Evolutionary conservation across 2,888 invertebrate species (phyloP).

Genomic region (Leistus spinibarbis): DNA sequence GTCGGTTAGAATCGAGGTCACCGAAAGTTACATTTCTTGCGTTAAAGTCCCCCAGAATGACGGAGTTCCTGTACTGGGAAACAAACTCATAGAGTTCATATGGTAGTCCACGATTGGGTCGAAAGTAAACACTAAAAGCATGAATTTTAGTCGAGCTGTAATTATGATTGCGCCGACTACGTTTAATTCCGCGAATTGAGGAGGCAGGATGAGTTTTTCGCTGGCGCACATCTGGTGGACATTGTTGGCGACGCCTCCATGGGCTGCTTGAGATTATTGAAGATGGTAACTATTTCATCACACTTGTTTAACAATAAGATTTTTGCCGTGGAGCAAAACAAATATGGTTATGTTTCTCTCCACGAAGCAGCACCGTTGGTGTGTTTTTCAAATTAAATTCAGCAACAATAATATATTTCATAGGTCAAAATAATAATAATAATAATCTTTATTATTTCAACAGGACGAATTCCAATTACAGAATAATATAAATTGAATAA

Average conservation of each 20-base stretch:
- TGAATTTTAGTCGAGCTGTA: neutral
- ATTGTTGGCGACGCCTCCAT: neutral
- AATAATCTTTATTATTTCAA: no score
- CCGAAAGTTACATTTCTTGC: constrained; percentile 17
- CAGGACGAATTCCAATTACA: no score
- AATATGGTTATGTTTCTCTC: no score
- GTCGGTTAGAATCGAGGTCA: constrained; percentile 16
- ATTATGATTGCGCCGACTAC: neutral
- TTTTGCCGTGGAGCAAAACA: no score
- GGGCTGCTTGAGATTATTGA: neutral
- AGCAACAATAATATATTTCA: no score
- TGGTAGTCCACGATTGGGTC: neutral
- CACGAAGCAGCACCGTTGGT: no score
- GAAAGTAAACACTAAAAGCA: neutral
- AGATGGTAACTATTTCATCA: neutral
- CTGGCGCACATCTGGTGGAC: neutral
- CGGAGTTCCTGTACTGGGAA: neutral
- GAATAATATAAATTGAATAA: no score
- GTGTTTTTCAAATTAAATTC: no score
- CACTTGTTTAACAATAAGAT: no score
- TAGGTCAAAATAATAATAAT: no score
- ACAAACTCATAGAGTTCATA: constrained; percentile 12
- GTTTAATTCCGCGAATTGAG: neutral
- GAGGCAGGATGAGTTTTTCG: neutral
- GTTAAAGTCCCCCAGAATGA: constrained; percentile 37